Evolutionary conservation across 2,797 vertebrate genomes (phyloP).

Genomic region (Danio albolineatus): DNA sequence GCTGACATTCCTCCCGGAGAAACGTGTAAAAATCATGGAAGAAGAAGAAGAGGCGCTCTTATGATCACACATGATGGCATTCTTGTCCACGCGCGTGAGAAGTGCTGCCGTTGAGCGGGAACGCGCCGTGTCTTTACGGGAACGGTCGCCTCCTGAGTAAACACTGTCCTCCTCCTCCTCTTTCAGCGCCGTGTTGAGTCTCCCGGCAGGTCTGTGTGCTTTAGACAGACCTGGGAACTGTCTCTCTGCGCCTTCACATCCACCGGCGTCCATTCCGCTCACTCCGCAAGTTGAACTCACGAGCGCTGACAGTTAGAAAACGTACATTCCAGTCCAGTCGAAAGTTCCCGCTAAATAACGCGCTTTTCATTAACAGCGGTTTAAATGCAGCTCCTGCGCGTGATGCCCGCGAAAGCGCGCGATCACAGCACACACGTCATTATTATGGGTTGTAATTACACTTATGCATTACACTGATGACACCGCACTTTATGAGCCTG

Average conservation of each 20-base stretch:
- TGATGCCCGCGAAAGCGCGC: not conserved
- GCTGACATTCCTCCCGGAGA: constrained; percentile 64
- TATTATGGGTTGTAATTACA: constrained; percentile 6
- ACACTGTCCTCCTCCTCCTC: constrained; percentile 17
- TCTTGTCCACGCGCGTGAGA: not conserved
- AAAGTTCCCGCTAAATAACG: constrained; percentile 17
- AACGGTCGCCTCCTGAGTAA: constrained; percentile 19
- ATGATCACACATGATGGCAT: constrained; percentile 14
- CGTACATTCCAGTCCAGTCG: not conserved
- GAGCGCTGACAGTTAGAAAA: not conserved
- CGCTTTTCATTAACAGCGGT: not conserved
- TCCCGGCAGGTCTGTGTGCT: constrained; percentile 19
- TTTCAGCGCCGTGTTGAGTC: constrained; percentile 23
- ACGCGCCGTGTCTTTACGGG: constrained; percentile 21
- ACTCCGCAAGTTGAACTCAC: constrained; percentile 14
- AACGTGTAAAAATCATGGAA: constrained; percentile 17
- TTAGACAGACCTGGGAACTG: constrained; percentile 28
- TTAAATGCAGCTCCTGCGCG: not conserved
- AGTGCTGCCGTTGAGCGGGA: not conserved
- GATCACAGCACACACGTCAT: constrained; percentile 14
- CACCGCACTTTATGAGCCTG: not conserved
- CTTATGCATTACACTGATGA: not conserved
- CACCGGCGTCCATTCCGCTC: constrained; percentile 14
- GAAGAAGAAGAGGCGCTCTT: not conserved
- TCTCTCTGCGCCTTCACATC: constrained; percentile 20